These are phyloP conservation scores for Steinernema hermaphroditum DNA, from an alignment of 2,888 invertebrate species.

Conservation along the genomic window DNA sequence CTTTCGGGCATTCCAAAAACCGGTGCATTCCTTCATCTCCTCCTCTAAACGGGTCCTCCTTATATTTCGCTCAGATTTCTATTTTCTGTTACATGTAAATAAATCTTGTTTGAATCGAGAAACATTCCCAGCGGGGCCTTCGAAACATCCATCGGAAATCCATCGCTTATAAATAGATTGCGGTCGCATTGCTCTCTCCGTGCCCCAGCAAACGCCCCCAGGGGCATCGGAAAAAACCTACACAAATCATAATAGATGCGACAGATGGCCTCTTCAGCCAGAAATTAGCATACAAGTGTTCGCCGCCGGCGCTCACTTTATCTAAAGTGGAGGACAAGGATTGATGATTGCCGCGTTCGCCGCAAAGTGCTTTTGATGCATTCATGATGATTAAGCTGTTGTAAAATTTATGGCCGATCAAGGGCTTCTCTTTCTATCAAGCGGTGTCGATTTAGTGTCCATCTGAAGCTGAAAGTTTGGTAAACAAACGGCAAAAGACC, in stretches of 20 bases:
- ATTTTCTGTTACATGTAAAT: background rate
- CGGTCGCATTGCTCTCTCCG: background rate
- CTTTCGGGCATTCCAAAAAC: background rate
- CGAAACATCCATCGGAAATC: conserved; percentile 14
- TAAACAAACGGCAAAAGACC: no score
- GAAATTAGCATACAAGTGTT: conserved; percentile 14
- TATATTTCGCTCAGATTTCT: background rate
- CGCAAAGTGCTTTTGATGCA: background rate
- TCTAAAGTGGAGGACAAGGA: background rate
- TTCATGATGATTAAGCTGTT: background rate
- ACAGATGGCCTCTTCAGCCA: conserved; percentile 2
- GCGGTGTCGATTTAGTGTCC: no score
- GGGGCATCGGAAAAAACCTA: background rate
- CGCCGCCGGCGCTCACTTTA: background rate
- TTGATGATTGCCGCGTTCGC: background rate
- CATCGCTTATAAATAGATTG: background rate
- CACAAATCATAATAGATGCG: conserved; percentile 10
- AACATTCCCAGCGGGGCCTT: no score
- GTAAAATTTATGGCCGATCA: background rate
- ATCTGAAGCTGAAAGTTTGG: no score
- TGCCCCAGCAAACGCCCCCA: background rate
- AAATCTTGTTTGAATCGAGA: background rate
- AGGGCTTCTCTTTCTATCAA: background rate
- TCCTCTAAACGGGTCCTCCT: background rate
- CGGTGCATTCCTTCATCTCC: background rate